Evolutionary conservation across 2,113 vertebrate species (phyloP).

Genomic region (Hoplias malabaricus): DNA sequence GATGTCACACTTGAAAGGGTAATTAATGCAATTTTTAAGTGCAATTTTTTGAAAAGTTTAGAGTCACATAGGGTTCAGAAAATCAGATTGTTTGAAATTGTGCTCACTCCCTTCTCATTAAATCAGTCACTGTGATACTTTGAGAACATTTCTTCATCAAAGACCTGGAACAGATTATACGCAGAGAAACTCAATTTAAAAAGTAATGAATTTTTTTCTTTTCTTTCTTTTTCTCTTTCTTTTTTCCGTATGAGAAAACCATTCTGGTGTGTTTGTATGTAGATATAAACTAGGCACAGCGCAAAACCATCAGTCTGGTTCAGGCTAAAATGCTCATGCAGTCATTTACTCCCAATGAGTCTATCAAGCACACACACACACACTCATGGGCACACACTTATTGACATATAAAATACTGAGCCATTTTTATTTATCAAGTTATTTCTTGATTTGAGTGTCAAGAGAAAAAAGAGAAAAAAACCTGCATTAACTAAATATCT

Average conservation of each 20-base stretch:
- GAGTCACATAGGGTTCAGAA: conserved; percentile 74
- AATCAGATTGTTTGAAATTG: conserved; percentile 73
- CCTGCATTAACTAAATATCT: too few relatives aligned
- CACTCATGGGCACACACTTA: conserved; percentile 23
- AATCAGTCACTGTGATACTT: conserved; percentile 63
- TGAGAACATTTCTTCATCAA: conserved; percentile 75
- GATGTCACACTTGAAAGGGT: conserved; percentile 71
- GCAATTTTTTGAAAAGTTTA: conserved; percentile 69
- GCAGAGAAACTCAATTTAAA: conserved; percentile 74
- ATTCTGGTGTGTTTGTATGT: conserved; percentile 69
- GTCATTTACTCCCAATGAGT: conserved; percentile 21
- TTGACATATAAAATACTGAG: too few relatives aligned
- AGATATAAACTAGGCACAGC: conserved; percentile 68
- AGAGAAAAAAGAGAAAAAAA: too few relatives aligned
- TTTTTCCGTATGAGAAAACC: conserved; percentile 61
- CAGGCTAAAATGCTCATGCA: conserved; percentile 54
- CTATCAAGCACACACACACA: conserved; percentile 1
- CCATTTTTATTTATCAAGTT: too few relatives aligned
- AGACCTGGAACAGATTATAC: conserved; percentile 73
- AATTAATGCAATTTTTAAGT: conserved; percentile 74
- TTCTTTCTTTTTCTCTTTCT: conserved; percentile 18
- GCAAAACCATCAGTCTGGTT: conserved; percentile 58
- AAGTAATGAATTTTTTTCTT: conserved; percentile 62
- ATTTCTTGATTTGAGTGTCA: too few relatives aligned
- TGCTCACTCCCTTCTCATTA: conserved; percentile 73